phyloP scores from a whole-genome alignment of 2,797 vertebrate genomes.

The Channa striata region DNA sequence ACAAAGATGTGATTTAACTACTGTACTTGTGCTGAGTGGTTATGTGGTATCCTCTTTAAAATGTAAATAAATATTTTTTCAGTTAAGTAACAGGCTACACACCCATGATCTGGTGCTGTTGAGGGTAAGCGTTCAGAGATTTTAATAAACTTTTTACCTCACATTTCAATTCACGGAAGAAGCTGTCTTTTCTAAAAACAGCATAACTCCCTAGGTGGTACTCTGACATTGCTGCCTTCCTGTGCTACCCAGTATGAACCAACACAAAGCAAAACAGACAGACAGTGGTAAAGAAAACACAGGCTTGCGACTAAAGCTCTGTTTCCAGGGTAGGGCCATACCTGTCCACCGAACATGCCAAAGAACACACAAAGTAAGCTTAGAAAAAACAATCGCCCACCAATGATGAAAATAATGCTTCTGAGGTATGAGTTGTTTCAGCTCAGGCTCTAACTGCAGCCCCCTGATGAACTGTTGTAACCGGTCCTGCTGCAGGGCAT shows the following conservation, averaged over 20 bases:
- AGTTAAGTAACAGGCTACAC: neutral
- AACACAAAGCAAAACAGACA: slow-evolving; percentile 56
- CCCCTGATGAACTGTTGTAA: slow-evolving; percentile 53
- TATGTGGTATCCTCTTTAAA: neutral
- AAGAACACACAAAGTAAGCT: slow-evolving; percentile 62
- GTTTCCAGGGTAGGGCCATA: slow-evolving; percentile 74
- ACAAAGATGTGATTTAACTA: slow-evolving; percentile 36
- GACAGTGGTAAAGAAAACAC: slow-evolving; percentile 62
- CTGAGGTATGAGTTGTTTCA: slow-evolving; percentile 40
- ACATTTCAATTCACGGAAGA: slow-evolving; percentile 73
- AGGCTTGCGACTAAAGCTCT: slow-evolving; percentile 37
- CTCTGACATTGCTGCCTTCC: slow-evolving; percentile 50
- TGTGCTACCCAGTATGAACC: slow-evolving; percentile 43
- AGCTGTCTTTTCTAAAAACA: slow-evolving; percentile 69
- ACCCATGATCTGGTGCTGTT: neutral
- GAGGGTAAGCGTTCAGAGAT: slow-evolving; percentile 13
- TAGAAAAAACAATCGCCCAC: slow-evolving; percentile 62
- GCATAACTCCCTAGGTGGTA: slow-evolving; percentile 52
- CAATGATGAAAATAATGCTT: slow-evolving; percentile 43
- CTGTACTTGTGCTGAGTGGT: slow-evolving; percentile 29
- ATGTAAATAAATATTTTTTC: neutral
- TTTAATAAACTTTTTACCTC: slow-evolving; percentile 50
- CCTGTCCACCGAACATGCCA: slow-evolving; percentile 65
- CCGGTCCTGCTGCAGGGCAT: slow-evolving; percentile 59
- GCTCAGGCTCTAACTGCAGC: slow-evolving; percentile 25